Base-by-base conservation (phyloP, 2,113 vertebrate genomes). In the Coracopsis vasa region DNA sequence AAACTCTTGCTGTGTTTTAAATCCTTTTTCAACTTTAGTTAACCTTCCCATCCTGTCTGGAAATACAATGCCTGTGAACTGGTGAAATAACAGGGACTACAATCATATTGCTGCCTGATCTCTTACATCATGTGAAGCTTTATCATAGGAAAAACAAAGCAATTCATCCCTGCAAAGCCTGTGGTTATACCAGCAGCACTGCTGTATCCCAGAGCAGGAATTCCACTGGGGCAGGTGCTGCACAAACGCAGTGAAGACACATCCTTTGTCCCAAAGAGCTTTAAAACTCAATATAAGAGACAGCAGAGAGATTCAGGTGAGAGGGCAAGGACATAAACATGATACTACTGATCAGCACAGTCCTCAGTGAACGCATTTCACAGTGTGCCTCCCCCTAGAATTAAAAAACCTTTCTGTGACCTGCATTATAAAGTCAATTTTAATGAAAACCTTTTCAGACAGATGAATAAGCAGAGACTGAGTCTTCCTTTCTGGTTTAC, bases 41-140 rank as follows among this genome's bases (percentile, higher is more conserved):
- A 96, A 92, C 92, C 77, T 93, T 91, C 65, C 90, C 88, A 86
- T 95, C 88, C 73, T 84, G 65, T 91, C 95, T 91, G 84, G 65
- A 92, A 96, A 95, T n/a, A 81, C 50, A 92, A 56, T 89, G 77
- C 65, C 70, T 87, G 54, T 44, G 83, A 95, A 92, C 86, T 27
- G 51, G 77, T 86, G 81, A 94, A 92, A 92, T 89, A 93, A 84
- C 77, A 89, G 70, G 72, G 83, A 83, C 91, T 88, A 42, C 10
- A 10, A 35, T 88, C 56, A 81, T 61, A 81, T 47, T 92, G 90
- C 72, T 83, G 94, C 90, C 90, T 82, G 71, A 87, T 93, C 77
- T 84, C 80, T 86, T 91, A 73, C 33, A 86, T 86, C 81, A 69
- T 47, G 65, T 56, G 70, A 73, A 42, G 73, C 44, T 91, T 93